Base-by-base conservation (phyloP, 2,888 invertebrate genomes). In the Platypus cylindrus region DNA sequence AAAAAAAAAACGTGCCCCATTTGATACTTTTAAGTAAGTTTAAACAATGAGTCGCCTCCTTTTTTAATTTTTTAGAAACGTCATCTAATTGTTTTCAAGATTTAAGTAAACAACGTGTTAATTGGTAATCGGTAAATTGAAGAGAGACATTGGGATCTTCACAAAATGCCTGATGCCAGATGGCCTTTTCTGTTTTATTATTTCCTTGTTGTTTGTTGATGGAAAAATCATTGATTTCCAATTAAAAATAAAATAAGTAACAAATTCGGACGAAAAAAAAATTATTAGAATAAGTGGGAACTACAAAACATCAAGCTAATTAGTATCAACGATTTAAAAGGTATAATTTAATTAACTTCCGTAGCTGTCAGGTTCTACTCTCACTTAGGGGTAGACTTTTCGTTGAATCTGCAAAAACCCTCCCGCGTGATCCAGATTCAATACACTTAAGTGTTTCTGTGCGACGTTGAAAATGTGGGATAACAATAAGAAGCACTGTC, bases 361-460 rank as follows among this genome's bases (percentile, higher is more conserved):
- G n/a, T n/a, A n/a, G n/a, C n/a, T n/a, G n/a, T n/a, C n/a, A n/a
- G n/a, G n/a, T n/a, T n/a, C n/a, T n/a, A n/a, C n/a, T n/a, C n/a
- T n/a, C n/a, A n/a, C n/a, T n/a, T n/a, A n/a, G n/a, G n/a, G n/a
- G n/a, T 51, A 53, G 48, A 53, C 41, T 38, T 47, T 44, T 47
- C 44, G 41, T 40, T 44, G 46, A 49, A 47, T 45, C 46, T 46
- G 48, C 58, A 59, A 59, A 59, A 59, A 59, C 51, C 47, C 49
- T 45, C 49, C 47, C 49, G 45, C 50, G 50, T 47, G 51, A 51
- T 53, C 56, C 54, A 56, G 59, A 62, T 62, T 60, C 62, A 62
- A 62, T 62, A 62, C 60, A 60, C 47, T 61, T 60, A 59, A 62
- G 61, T 62, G 62, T 56, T 56, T 54, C 53, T 41, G 46, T 46